Evolutionary conservation across 2,888 invertebrate species (phyloP).

Genomic region (Lithophane semibrunnea): DNA sequence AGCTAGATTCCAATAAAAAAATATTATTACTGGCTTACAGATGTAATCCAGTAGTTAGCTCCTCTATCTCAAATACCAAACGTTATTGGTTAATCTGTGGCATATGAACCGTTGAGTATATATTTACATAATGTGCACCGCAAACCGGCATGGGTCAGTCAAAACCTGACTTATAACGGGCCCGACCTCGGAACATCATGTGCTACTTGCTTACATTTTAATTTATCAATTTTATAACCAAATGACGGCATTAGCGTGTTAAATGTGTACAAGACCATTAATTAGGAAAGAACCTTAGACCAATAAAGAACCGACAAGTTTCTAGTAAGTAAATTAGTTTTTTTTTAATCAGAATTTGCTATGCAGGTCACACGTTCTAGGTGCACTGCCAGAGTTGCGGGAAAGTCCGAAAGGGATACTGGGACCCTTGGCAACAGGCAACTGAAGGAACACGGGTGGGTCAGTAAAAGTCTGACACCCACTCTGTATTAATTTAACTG

Average conservation of each 20-base stretch:
- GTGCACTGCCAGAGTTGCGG: too few species aligned
- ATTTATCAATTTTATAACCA: slow-evolving; percentile 30
- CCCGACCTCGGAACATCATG: slow-evolving; percentile 60
- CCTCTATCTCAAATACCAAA: slow-evolving; percentile 36
- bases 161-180: slow-evolving; percentile 75
- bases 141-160: slow-evolving; percentile 57
- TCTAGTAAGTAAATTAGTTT: too few species aligned
- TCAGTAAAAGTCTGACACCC: too few species aligned
- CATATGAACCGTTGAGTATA: slow-evolving; percentile 52
- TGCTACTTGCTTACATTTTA: slow-evolving; percentile 54
- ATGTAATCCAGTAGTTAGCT: slow-evolving; percentile 20
- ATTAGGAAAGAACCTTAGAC: background rate
- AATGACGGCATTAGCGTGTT: slow-evolving; percentile 21
- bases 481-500: too few species aligned
- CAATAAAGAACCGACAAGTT: too few species aligned
- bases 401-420: too few species aligned
- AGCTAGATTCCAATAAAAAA: background rate
- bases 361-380: too few species aligned
- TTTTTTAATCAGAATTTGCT: too few species aligned
- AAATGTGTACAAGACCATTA: slow-evolving; percentile 12
- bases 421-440: too few species aligned
- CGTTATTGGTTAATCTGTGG: slow-evolving; percentile 54
- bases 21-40: background rate
- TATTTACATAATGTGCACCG: slow-evolving; percentile 62
- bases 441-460: too few species aligned